Evolutionary conservation across 2,797 vertebrate species (phyloP), one percentile per base, ranked within the genome.

Genomic region (Acanthurus lineatus): DNA sequence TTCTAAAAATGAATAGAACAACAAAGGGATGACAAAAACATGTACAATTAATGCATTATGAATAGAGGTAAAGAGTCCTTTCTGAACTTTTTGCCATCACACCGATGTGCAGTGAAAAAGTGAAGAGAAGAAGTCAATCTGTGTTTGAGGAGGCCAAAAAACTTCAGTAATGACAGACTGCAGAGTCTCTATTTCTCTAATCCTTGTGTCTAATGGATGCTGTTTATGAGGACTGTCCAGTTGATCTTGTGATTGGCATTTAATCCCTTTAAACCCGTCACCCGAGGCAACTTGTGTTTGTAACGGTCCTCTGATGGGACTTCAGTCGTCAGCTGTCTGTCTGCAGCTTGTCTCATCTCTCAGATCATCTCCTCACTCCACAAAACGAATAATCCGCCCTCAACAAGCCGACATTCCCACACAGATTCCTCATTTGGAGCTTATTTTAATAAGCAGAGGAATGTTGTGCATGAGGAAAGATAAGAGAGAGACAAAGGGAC

Each of bases 391-490:
- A 32, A 4, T 42, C 65, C 66, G 25, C 12, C 32, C 32, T 71
- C 42, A 40, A 54, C 58, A 28, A 54, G 9, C 42, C 48, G 45
- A 78, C 77, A 77, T 83, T 83, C 65, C 80, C 65, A 0, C 32
- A 66, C 0, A 0, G 53, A 58, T 57, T 70, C 51, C 35, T 61
- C 42, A 25, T 68, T 70, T 67, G 2, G 16, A 53, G 6, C 42
- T 66, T 69, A 28, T 77, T 87, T 69, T 77, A 83, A 76, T 77
- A 38, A 80, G 59, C 38, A 10, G 38, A 79, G 74, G 60, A 86
- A 82, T 80, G 47, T 35, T 25, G 58, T 9, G 28, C 38, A 25
- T 32, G 51, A 25, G 53, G 25, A 52, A 51, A 59, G 35, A 28
- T 54, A 62, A 69, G 52, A 62, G 53, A 7, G 5, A 32, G 28